phyloP scores from a whole-genome alignment of 1,140 invertebrate genomes.

The Dermatophagoides farinae region DNA sequence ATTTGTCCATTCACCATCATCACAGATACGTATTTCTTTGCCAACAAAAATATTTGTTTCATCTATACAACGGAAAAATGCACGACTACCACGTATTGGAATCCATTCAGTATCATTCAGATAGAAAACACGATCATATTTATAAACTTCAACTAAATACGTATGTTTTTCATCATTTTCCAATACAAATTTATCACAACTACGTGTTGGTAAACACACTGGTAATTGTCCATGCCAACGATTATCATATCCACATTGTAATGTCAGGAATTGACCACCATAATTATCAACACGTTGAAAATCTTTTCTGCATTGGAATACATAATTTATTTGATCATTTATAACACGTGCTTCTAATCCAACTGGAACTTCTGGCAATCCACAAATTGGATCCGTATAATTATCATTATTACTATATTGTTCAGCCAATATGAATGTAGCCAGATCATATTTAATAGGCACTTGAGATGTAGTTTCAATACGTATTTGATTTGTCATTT shows the following conservation, averaged over 20 bases:
- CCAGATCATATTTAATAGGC: background rate
- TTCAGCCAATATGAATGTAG: slow-evolving; percentile 9
- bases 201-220: background rate
- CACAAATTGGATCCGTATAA: slow-evolving; percentile 3
- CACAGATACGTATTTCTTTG: slow-evolving; percentile 8
- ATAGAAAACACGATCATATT: slow-evolving; percentile 6
- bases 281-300: background rate
- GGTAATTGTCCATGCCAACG: slow-evolving; percentile 5
- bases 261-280: background rate
- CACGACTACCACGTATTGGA: background rate
- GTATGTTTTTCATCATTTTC: background rate
- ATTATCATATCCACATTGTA: background rate
- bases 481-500: background rate
- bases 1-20: slow-evolving; percentile 8
- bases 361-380: background rate
- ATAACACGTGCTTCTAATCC: background rate
- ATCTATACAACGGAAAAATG: slow-evolving; percentile 7
- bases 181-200: background rate
- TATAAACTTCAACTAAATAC: background rate
- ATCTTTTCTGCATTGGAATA: background rate
- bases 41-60: slow-evolving; percentile 10
- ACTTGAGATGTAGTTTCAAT: slow-evolving; percentile 4
- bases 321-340: slow-evolving; percentile 8
- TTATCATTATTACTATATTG: slow-evolving; percentile 9
- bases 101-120: background rate